Evolutionary conservation across 2,888 invertebrate species (phyloP), one percentile per base, ranked within the genome.

Genomic region (Helicoverpa assulta): DNA sequence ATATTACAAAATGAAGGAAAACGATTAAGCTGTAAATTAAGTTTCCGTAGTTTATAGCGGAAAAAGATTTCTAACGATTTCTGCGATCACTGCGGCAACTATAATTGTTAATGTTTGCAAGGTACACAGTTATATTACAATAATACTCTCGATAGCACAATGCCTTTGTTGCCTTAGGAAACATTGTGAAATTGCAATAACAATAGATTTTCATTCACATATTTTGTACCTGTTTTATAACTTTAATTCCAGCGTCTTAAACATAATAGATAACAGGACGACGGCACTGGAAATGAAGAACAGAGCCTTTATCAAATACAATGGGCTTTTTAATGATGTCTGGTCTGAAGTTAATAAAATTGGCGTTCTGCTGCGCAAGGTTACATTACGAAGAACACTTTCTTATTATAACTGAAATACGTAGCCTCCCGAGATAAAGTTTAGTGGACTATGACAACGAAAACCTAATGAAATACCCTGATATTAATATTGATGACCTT

Each of bases 21-120:
- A 81, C 82, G 83, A 84, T 87, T 85, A 79, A 75, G 81, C 82
- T 78, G 85, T 87, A 86, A 90, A 67, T 89, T 86, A 82, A 84
- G 67, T 89, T 89, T 89, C 89, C 88, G 86, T 76, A 73, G 81
- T 79, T 82, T 84, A 77, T 71, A 88, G 83, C 89, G 89, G 89
- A 88, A 87, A 85, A 86, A 77, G 85, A 85, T 89, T 89, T 90
- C 88, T 86, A 90, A 88, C 88, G 82, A 87, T 70, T 81, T 81
- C 53, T 58, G 53, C 63, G 59, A 64, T 58, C 40, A 40, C 12
- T 40, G 40, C 40, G 40, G 40, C 43, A 59, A 14, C 18, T 59
- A 50, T 43, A 66, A 67, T 54, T 56, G 47, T 29, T 58, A 52
- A 58, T 26, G 19, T 37, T 43, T 50, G 29, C 55, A 14, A 70